These are phyloP conservation scores for Hemibagrus wyckioides DNA, from an alignment of 2,113 vertebrate species.

Conservation along the genomic window DNA sequence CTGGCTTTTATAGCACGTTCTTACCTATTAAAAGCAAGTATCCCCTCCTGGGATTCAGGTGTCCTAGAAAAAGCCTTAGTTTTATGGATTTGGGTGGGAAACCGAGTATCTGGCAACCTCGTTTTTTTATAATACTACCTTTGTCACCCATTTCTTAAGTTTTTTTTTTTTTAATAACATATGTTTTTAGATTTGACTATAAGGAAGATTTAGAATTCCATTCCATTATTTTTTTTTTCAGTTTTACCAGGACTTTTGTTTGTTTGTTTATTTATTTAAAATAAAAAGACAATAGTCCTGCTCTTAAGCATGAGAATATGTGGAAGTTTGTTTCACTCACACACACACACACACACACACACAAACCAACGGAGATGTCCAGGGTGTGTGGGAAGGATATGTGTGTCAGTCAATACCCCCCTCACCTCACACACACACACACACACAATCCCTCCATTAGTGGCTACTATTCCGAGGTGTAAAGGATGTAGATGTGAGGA, in stretches of 20 bases:
- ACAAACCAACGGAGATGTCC: neutral
- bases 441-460: constrained; percentile 30
- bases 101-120: neutral
- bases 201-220: neutral
- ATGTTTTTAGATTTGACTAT: neutral
- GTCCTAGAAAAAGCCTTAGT: neutral
- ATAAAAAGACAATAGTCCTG: neutral
- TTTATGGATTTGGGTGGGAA: neutral
- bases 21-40: neutral
- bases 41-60: neutral
- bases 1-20: neutral
- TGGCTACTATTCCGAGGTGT: constrained; percentile 18
- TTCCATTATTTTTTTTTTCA: neutral
- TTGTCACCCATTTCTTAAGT: neutral
- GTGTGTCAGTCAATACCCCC: constrained; percentile 15
- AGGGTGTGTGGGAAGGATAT: neutral
- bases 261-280: neutral
- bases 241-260: neutral
- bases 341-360: neutral
- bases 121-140: neutral
- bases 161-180: neutral
- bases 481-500: constrained; percentile 50
- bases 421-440: constrained; percentile 5
- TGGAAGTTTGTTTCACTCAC: neutral
- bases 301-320: neutral